Conservation (phyloP, 2,797 vertebrate species). For the Sciaenops ocellatus region DNA sequence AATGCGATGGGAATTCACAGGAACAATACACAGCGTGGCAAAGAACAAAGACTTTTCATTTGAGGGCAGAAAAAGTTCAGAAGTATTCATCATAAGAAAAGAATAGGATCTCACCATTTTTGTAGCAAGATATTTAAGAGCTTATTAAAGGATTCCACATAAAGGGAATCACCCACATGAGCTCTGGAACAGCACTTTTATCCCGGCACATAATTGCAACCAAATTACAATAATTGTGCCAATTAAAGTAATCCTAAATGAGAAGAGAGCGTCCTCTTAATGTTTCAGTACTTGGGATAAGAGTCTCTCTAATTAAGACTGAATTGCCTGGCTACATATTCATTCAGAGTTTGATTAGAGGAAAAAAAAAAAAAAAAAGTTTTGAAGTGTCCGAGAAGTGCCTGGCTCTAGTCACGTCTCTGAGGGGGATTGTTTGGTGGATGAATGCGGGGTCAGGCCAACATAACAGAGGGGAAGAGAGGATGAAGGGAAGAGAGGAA, state of each 20-base stretch:
- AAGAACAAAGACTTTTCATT: conserved; percentile 76
- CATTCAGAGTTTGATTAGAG: conserved; percentile 94
- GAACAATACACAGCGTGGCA: conserved; percentile 44
- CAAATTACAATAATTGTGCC: conserved; percentile 99
- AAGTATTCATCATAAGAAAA: conserved; percentile 80
- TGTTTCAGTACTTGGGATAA: conserved; percentile 94
- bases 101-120: conserved; percentile 79
- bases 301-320: conserved; percentile 95
- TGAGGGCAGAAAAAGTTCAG: conserved; percentile 76
- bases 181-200: conserved; percentile 94
- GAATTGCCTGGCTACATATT: conserved; percentile 93
- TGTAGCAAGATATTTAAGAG: conserved; percentile 86
- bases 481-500: conserved; percentile 18
- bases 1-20: conserved; percentile 59
- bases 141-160: conserved; percentile 91
- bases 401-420: conserved; percentile 86
- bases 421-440: conserved; percentile 86
- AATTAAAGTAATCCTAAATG: conserved; percentile 99
- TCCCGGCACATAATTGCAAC: conserved; percentile 95
- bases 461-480: conserved; percentile 42
- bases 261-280: conserved; percentile 99
- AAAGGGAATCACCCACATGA: conserved; percentile 88
- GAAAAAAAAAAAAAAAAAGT: conserved; percentile 83
- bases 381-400: conserved; percentile 88
- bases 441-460: conserved; percentile 60